A percentile compares a stretch with the other conserved stretches of the same genome.
These are phyloP conservation scores for Lota lota DNA, from an alignment of 2,113 vertebrate genomes.

Conservation along the genomic window DNA sequence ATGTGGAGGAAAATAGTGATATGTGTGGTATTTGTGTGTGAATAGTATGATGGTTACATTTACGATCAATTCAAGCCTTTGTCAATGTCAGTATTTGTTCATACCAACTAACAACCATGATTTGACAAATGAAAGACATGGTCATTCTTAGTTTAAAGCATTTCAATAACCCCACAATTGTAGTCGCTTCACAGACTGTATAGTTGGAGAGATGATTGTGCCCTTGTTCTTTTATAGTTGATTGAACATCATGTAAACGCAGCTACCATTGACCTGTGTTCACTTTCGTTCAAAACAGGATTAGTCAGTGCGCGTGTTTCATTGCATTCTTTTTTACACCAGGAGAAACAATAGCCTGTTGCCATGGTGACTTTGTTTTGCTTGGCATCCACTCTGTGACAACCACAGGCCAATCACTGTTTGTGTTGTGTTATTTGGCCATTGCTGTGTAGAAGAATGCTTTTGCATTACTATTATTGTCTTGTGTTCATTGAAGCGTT, in stretches of 20 bases:
- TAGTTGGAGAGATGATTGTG: not conserved
- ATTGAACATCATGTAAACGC: not conserved
- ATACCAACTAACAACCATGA: too few relatives aligned
- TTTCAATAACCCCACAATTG: not conserved
- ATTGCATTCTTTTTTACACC: slow-evolving; percentile 13
- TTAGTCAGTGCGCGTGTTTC: slow-evolving; percentile 1
- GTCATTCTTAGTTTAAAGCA: not conserved
- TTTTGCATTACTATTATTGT: too few relatives aligned
- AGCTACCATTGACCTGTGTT: slow-evolving; percentile 7
- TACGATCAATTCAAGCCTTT: not conserved
- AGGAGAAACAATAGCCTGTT: not conserved
- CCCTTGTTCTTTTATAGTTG: not conserved
- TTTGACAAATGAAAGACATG: not conserved
- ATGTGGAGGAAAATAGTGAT: too few relatives aligned
- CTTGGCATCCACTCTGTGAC: slow-evolving; percentile 13
- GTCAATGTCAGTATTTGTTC: too few relatives aligned
- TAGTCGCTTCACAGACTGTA: not conserved
- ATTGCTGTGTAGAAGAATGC: too few relatives aligned
- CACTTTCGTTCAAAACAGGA: slow-evolving; percentile 11
- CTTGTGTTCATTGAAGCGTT: too few relatives aligned
- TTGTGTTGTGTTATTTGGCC: not conserved
- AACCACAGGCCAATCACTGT: slow-evolving; percentile 10
- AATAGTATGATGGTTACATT: too few relatives aligned
- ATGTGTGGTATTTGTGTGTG: too few relatives aligned
- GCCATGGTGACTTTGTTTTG: slow-evolving; percentile 28